Evolutionary conservation across 2,888 invertebrate genomes (phyloP), one percentile per base, ranked within the genome.

Genomic region (Chydorus sphaericus): DNA sequence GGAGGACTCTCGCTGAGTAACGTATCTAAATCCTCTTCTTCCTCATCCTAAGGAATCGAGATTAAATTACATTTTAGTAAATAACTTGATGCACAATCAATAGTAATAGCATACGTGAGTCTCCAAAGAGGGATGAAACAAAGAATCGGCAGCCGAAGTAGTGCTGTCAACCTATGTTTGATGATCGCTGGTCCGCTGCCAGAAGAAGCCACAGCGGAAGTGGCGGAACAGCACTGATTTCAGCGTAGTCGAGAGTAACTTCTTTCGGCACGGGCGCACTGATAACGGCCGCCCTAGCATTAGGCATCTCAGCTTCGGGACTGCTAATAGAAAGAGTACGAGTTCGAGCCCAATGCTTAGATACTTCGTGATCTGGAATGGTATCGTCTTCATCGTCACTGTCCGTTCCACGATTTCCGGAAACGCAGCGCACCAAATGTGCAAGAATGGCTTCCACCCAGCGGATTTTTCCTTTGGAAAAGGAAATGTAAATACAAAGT

Each of bases 401-500:
- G 3, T 52, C 52, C 8, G 14, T 20, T 18, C 37, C 20, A 36
- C 33, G 48, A 31, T 44, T 28, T 3, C 58, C 55, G 2, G 50
- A 39, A 39, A 58, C 36, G 28, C 50, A 44, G 56, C 91, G 82
- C 30, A 97, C 92, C 55, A 99, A 77, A 76, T 99, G 97, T 1
- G 92, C 86, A 44, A 99, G 76, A 61, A 99, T 98, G 1, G 97
- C 97, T 69, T 97, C 96, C 0, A 98, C 98, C 82, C 97, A 89
- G 65, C 91, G 78, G 62, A 93, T 94, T 73, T 94, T 96, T 3
- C 52, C 52, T 52, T 20, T 52, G 6, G 20, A n/a, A 10, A 39
- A 16, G 8, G 16, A 10, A 39, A 7, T 10, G 20, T n/a, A 7
- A 7, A 7, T 8, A n/a, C 7, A 39, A 7, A 39, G 16, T 39